Evolutionary conservation across 2,888 invertebrate species (phyloP).

Genomic region (Corbicula japonica): DNA sequence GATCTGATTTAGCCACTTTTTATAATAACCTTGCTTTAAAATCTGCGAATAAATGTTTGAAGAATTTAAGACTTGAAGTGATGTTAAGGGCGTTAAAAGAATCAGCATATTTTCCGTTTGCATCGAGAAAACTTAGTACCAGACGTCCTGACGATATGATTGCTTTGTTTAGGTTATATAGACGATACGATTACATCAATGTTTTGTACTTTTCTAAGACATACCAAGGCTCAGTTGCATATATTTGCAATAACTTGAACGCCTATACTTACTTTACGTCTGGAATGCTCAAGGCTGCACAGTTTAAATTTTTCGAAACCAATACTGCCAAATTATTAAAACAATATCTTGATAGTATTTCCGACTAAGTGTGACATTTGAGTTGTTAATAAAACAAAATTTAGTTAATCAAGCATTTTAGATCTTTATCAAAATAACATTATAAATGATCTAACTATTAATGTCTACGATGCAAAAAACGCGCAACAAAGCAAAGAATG

Average conservation of each 20-base stretch:
- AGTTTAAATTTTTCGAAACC: not conserved
- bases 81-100: not conserved
- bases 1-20: too few species aligned
- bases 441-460: too few species aligned
- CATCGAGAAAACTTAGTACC: not conserved
- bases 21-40: not conserved
- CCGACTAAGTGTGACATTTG: too few species aligned
- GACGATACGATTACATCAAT: constrained; percentile 2
- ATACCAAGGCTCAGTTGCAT: not conserved
- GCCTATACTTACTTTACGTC: not conserved
- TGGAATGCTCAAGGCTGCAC: not conserved
- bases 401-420: too few species aligned
- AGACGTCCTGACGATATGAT: not conserved
- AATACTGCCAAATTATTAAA: constrained; percentile 1
- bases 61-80: not conserved
- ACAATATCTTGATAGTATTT: too few species aligned
- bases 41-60: not conserved
- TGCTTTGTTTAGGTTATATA: not conserved
- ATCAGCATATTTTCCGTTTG: not conserved
- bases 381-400: too few species aligned
- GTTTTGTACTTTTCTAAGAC: not conserved
- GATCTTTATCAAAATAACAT: too few species aligned
- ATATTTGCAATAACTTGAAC: not conserved
- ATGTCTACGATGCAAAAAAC: too few species aligned
- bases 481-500: too few species aligned